Base-by-base conservation (phyloP, 92 coral and sea anemone species). In the Muricea muricata region DNA sequence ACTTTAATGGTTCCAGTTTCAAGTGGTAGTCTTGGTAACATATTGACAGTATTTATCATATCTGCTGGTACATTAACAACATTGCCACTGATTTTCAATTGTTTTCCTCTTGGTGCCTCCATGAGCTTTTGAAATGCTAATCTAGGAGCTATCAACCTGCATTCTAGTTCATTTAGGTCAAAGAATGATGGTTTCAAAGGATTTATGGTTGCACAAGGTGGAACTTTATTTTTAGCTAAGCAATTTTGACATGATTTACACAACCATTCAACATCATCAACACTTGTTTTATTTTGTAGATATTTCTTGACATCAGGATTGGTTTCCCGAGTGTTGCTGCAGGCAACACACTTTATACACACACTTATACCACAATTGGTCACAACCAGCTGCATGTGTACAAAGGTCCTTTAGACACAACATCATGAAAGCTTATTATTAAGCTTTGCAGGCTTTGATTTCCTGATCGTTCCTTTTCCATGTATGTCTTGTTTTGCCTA, bases 51-150 rank as follows among this genome's bases (percentile, higher is more conserved):
- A n/a, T n/a, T n/a, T n/a, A n/a, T n/a, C n/a, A n/a, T n/a, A n/a
- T n/a, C n/a, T n/a, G n/a, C n/a, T n/a, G n/a, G n/a, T n/a, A n/a
- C n/a, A n/a, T n/a, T n/a, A n/a, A n/a, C n/a, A n/a, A n/a, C n/a
- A n/a, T n/a, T n/a, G n/a, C n/a, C n/a, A n/a, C n/a, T n/a, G n/a
- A n/a, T n/a, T n/a, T n/a, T n/a, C n/a, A 80, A 90, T 81, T 86
- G 85, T 23, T 79, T 80, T 28, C 90, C 85, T 1, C 70, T 90
- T 23, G 92, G 90, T 18, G 90, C 90, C 76, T 91, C 88, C 92
- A 84, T 81, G 5, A 88, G 63, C 61, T 91, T 91, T 84, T 84
- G 93, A 84, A 91, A 91, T 57, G 84, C 89, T 40, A 84, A 35
- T 35, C 89, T 91, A 72, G n/a, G n/a, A n/a, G n/a, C n/a, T n/a